Evolutionary conservation across 1,140 invertebrate genomes (phyloP).

Genomic region (Heliconius congener): DNA sequence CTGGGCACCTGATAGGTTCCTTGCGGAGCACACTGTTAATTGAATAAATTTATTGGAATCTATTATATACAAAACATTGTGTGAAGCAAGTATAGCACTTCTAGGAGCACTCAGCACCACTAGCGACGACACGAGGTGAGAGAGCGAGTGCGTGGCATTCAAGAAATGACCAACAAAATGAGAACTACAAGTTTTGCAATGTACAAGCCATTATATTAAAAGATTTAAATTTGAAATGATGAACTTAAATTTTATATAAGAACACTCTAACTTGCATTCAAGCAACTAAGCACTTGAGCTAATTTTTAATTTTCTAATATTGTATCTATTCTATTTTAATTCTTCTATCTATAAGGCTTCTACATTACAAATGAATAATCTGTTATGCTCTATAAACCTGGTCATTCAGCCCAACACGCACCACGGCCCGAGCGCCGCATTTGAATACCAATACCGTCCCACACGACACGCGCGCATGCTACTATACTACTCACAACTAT

Average conservation of each 20-base stretch:
- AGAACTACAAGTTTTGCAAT: slow-evolving; percentile 32
- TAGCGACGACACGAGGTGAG: slow-evolving; percentile 79
- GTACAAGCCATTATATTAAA: slow-evolving; percentile 26
- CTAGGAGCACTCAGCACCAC: slow-evolving; percentile 78
- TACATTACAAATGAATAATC: slow-evolving; percentile 29
- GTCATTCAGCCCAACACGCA: slow-evolving; percentile 60
- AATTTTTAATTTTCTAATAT: slow-evolving; percentile 6
- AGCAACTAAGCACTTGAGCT: slow-evolving; percentile 15
- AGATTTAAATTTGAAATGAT: background rate
- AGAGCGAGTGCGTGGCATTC: slow-evolving; percentile 74
- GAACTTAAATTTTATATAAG: background rate
- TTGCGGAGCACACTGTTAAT: slow-evolving; percentile 51
- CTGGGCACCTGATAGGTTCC: slow-evolving; percentile 75
- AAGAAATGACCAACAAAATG: slow-evolving; percentile 37
- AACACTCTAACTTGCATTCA: background rate
- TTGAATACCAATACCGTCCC: slow-evolving; percentile 86
- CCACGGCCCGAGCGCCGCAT: slow-evolving; percentile 82
- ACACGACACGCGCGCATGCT: slow-evolving; percentile 79
- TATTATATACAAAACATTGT: slow-evolving; percentile 38
- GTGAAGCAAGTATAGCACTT: slow-evolving; percentile 60
- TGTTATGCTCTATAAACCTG: slow-evolving; percentile 40
- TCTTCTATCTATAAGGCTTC: slow-evolving; percentile 25
- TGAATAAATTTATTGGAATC: slow-evolving; percentile 13
- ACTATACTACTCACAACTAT: slow-evolving; percentile 76
- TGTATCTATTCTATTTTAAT: background rate